A percentile compares a stretch with the other conserved stretches of the same genome.
phyloP scores from a whole-genome alignment of 2,888 invertebrate species.

The Andrena dorsata region DNA sequence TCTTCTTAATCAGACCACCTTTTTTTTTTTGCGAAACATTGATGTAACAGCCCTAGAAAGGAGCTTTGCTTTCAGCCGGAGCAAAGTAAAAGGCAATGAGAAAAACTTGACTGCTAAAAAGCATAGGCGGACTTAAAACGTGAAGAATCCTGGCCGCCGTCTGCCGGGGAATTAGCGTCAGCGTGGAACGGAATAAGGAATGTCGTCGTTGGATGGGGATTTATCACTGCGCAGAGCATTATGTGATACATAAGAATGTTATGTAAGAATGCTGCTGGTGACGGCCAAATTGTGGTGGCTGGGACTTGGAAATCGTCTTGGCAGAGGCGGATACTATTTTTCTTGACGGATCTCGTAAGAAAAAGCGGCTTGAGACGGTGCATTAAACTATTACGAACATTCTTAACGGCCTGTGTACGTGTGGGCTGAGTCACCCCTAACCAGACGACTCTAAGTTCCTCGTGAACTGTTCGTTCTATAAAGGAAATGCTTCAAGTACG shows the following conservation, averaged over 20 bases:
- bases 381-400: constrained; percentile 17
- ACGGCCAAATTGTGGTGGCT: constrained; percentile 32
- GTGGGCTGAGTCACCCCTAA: too few species aligned
- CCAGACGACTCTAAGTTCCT: too few species aligned
- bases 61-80: not conserved
- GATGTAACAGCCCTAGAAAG: constrained; percentile 5
- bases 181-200: constrained; percentile 16
- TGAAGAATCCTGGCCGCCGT: constrained; percentile 12
- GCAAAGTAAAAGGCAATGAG: constrained; percentile 16
- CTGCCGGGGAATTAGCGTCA: constrained; percentile 43
- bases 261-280: constrained; percentile 44
- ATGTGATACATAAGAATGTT: constrained; percentile 42
- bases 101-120: constrained; percentile 27
- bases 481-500: too few species aligned
- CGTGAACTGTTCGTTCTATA: too few species aligned
- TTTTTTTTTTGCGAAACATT: not conserved
- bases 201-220: constrained; percentile 31
- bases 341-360: constrained; percentile 10
- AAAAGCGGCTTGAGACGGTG: constrained; percentile 12
- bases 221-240: constrained; percentile 45
- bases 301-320: constrained; percentile 52
- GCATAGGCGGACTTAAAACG: constrained; percentile 30
- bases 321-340: constrained; percentile 41
- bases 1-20: constrained; percentile 7
- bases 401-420: too few species aligned